Percentiles rank a stretch among this genome's conserved stretches.
Conservation (phyloP, 2,113 vertebrate genomes). For the Prolemur simus region DNA sequence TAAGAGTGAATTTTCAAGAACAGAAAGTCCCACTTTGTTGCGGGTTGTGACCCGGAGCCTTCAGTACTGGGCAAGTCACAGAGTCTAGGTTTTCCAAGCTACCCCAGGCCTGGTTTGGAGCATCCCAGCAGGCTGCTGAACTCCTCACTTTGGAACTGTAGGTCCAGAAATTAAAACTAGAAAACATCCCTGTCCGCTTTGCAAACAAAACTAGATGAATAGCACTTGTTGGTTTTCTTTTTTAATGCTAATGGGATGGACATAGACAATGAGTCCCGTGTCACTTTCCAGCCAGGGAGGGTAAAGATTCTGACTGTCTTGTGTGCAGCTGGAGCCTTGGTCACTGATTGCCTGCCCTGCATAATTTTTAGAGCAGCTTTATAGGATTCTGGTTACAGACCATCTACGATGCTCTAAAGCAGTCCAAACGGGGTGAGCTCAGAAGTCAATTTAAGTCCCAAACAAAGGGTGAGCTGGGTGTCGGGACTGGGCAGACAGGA, state of each 20-base stretch:
- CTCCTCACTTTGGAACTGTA: background rate
- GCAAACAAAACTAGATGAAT: slow-evolving; percentile 7
- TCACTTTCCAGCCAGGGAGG: slow-evolving; percentile 42
- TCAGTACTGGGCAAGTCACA: background rate
- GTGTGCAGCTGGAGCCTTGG: background rate
- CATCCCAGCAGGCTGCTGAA: background rate
- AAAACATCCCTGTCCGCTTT: background rate
- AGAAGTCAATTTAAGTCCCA: background rate
- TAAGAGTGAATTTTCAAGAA: background rate
- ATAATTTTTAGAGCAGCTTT: background rate
- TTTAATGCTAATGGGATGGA: background rate
- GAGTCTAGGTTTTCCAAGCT: background rate
- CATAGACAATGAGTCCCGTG: slow-evolving; percentile 28
- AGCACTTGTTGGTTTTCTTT: background rate
- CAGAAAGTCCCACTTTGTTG: background rate
- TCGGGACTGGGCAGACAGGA: background rate
- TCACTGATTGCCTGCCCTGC: background rate
- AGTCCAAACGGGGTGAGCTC: background rate
- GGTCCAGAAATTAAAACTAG: background rate
- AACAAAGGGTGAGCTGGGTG: background rate
- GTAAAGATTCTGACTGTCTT: slow-evolving; percentile 31
- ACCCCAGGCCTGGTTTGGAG: rapidly evolving
- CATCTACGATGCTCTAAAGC: background rate
- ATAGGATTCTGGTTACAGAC: background rate
- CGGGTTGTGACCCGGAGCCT: background rate